Evolutionary conservation across 2,113 vertebrate genomes (phyloP).

Genomic region (Haliaeetus leucogaster): DNA sequence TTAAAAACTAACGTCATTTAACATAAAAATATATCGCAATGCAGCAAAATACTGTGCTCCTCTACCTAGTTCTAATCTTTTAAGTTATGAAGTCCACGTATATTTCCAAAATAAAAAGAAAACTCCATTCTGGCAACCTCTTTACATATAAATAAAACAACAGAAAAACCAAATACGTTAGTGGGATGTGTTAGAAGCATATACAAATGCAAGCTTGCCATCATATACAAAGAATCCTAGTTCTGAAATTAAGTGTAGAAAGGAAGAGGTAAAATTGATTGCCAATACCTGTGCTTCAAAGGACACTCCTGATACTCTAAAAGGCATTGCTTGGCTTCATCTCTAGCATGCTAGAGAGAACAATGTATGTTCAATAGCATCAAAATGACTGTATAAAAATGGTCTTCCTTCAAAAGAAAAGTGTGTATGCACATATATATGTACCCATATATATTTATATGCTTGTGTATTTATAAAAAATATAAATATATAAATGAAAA

Average conservation of each 20-base stretch:
- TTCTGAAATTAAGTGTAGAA: background rate
- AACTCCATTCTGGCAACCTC: background rate
- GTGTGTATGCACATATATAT: background rate
- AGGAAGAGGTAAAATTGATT: background rate
- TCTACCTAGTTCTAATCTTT: background rate
- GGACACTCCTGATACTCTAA: background rate
- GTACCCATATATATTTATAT: background rate
- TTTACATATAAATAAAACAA: background rate
- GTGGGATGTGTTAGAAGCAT: background rate
- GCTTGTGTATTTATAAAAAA: background rate
- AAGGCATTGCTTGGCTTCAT: background rate
- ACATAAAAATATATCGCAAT: background rate
- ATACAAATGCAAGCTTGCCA: background rate
- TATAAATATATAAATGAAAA: background rate
- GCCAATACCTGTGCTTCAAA: background rate
- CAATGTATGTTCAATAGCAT: background rate
- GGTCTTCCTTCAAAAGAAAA: background rate
- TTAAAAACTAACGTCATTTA: background rate
- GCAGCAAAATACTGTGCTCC: background rate
- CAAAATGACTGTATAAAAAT: background rate
- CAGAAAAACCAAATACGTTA: background rate
- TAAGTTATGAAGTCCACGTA: background rate
- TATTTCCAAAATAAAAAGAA: background rate
- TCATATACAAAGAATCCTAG: background rate
- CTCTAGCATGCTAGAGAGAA: background rate